Base-by-base conservation (phyloP, 1,140 invertebrate genomes). In the Lordiphosa mommai region DNA sequence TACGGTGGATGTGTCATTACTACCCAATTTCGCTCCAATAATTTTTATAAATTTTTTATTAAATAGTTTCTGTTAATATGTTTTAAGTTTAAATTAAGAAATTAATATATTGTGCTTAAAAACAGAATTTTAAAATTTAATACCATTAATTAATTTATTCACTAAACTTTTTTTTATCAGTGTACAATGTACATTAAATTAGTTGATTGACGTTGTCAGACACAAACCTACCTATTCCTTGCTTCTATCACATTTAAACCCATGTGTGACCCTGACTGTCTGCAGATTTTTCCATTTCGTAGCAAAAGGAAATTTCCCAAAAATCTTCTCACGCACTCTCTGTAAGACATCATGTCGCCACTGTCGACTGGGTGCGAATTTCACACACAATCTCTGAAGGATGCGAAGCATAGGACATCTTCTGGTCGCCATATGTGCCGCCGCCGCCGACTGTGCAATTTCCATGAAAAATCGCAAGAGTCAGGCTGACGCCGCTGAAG, bases 391-490 rank as follows among this genome's bases (percentile, higher is more conserved):
- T 41, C 49, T 53, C 32, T 34, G 40, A 69, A 68, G 53, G 53
- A 58, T 64, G 27, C 23, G 6, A 13, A 27, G 23, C 23, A 27
- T 27, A 27, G 23, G 23, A 14, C 27, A 34, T 66, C 44, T 80
- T 80, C 70, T 80, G 74, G 74, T 70, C 65, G 69, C 79, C 77
- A 84, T 77, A 70, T 84, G 79, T 77, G 52, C 27, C 23, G 23
- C 37, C 44, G 61, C 14, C 41, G 40, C 37, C 43, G 61, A 77
- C 67, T 52, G 56, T 67, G 72, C 60, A 57, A 55, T 63, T 84
- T 84, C 77, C 69, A 84, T 79, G 77, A 85, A 84, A 82, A 84
- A 85, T 77, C 50, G 79, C 79, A 77, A 72, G 29, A 71, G 66
- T 72, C 79, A 40, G 49, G 36, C 68, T 51, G 79, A 84, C 64